phyloP scores from a whole-genome alignment of 2,797 vertebrate genomes.

The Thamnophis elegans region DNA sequence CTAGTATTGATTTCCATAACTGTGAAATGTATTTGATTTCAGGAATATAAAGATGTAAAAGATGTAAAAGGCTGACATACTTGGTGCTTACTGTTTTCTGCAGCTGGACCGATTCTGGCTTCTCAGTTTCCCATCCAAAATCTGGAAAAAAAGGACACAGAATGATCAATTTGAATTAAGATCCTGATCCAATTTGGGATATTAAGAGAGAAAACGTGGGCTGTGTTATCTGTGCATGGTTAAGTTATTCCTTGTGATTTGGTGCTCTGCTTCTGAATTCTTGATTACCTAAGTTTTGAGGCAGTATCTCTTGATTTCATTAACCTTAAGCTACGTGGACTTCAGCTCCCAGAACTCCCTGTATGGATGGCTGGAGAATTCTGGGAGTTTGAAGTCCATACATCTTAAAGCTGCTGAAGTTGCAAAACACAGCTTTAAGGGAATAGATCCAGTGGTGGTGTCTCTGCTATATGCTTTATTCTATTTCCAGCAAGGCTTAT shows the following conservation, averaged over 20 bases:
- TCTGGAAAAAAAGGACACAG: slow-evolving; percentile 64
- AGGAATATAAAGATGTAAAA: slow-evolving; percentile 9
- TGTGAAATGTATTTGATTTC: not conserved
- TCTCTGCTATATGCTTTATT: not conserved
- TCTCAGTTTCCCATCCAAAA: slow-evolving; percentile 66
- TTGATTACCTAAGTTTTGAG: not conserved
- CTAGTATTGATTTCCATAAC: not conserved
- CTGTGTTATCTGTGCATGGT: not conserved
- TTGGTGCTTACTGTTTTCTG: slow-evolving; percentile 50
- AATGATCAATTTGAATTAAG: slow-evolving; percentile 12
- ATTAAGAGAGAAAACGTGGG: not conserved
- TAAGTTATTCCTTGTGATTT: not conserved
- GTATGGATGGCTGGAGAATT: not conserved
- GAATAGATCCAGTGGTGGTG: not conserved
- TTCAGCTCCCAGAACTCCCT: not conserved
- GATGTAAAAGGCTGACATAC: slow-evolving; percentile 62
- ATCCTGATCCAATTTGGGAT: not conserved
- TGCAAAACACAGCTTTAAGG: not conserved
- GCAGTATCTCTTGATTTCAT: not conserved
- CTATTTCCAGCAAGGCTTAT: not conserved
- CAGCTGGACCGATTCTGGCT: slow-evolving; percentile 48
- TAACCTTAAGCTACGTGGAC: not conserved
- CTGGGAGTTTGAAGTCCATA: not conserved
- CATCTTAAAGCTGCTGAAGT: not conserved
- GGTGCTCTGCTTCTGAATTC: not conserved